phyloP scores from a whole-genome alignment of 1,140 invertebrate species.

The Drosophila lini region DNA sequence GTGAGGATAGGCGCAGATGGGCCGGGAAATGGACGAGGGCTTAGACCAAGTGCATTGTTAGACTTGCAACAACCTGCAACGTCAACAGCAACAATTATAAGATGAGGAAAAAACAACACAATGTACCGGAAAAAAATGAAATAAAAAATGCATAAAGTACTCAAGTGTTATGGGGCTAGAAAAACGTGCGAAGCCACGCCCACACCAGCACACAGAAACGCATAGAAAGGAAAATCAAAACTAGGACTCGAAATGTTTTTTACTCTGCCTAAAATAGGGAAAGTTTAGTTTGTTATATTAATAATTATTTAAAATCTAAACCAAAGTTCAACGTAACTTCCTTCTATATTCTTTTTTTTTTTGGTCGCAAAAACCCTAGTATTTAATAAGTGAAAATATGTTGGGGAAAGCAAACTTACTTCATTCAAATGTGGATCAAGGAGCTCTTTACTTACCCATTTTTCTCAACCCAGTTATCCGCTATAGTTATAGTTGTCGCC shows the following conservation, averaged over 20 bases:
- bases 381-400: constrained; percentile 18
- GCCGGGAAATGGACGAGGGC: constrained; percentile 33
- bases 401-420: constrained; percentile 14
- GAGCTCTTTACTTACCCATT: constrained; percentile 32
- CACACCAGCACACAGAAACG: constrained; percentile 9
- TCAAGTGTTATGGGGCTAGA: constrained; percentile 54
- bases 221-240: constrained; percentile 1
- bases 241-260: constrained; percentile 6
- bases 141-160: constrained; percentile 71
- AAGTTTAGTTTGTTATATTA: background rate
- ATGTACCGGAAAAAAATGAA: constrained; percentile 30
- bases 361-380: background rate
- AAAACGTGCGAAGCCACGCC: constrained; percentile 24
- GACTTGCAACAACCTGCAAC: constrained; percentile 68
- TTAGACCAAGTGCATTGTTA: constrained; percentile 70
- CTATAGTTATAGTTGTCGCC: constrained; percentile 20
- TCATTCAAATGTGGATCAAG: constrained; percentile 39
- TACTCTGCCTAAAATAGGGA: constrained; percentile 1
- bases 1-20: constrained; percentile 15
- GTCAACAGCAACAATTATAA: constrained; percentile 57
- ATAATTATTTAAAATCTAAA: background rate
- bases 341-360: background rate
- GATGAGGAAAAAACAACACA: constrained; percentile 45
- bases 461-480: constrained; percentile 14
- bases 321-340: background rate